Percentiles rank a stretch among this genome's conserved stretches.
These are phyloP conservation scores for Otis tarda DNA, from an alignment of 2,113 vertebrate genomes.

Conservation along the genomic window DNA sequence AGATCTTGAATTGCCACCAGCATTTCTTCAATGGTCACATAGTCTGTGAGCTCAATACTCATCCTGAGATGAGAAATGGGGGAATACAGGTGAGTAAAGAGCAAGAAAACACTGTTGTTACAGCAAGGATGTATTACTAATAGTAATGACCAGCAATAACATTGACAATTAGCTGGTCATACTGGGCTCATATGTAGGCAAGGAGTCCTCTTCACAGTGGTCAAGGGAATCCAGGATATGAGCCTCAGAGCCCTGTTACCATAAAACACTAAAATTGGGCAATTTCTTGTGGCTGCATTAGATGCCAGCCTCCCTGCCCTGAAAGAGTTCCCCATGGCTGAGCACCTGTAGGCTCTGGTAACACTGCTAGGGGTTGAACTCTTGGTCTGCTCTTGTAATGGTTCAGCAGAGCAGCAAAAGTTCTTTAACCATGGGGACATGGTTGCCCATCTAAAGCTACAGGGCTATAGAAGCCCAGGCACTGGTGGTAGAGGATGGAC, in stretches of 20 bases:
- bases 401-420: background rate
- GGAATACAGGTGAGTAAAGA: background rate
- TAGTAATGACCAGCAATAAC: accelerated
- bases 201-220: background rate
- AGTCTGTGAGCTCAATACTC: constrained; percentile 82
- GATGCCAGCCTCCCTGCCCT: background rate
- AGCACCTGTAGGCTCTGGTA: background rate
- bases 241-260: accelerated
- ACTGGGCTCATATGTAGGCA: background rate
- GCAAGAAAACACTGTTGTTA: background rate
- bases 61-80: constrained; percentile 71
- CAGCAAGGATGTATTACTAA: background rate
- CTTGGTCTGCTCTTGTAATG: background rate
- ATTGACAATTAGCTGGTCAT: background rate
- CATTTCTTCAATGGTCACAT: constrained; percentile 69
- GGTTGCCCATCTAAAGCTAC: background rate
- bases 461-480: accelerated
- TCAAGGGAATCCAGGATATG: background rate
- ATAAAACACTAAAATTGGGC: background rate
- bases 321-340: accelerated
- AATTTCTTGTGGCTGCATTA: background rate
- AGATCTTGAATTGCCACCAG: constrained; percentile 76
- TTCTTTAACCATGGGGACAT: background rate
- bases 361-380: background rate
- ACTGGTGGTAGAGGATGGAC: background rate